These are phyloP conservation scores for Hydraecia micacea DNA, from an alignment of 2,888 invertebrate genomes.

Conservation along the genomic window DNA sequence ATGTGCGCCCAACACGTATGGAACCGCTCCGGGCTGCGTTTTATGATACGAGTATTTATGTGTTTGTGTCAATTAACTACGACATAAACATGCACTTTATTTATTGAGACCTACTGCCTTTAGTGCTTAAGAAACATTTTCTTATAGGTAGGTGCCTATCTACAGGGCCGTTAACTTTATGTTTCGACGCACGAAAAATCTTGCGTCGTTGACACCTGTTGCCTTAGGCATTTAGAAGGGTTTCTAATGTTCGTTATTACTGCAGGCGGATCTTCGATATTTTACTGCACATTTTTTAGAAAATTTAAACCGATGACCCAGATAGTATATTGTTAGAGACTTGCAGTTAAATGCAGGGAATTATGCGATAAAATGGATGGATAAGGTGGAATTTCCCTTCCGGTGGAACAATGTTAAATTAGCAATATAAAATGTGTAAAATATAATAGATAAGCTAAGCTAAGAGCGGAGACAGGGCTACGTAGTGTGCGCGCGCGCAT, in stretches of 20 bases:
- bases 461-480: slow-evolving; percentile 54
- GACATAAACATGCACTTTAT: slow-evolving; percentile 66
- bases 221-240: slow-evolving; percentile 53
- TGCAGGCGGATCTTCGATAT: slow-evolving; percentile 47
- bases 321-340: slow-evolving; percentile 16
- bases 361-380: slow-evolving; percentile 30
- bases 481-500: slow-evolving; percentile 70
- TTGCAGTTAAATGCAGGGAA: slow-evolving; percentile 20
- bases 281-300: slow-evolving; percentile 31
- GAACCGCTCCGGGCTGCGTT: slow-evolving; percentile 71
- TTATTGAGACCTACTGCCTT: slow-evolving; percentile 58
- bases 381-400: slow-evolving; percentile 16
- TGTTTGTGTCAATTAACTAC: slow-evolving; percentile 74
- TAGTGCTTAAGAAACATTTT: slow-evolving; percentile 47
- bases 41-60: slow-evolving; percentile 74
- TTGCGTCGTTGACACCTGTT: slow-evolving; percentile 60
- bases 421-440: slow-evolving; percentile 41
- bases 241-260: slow-evolving; percentile 59
- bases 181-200: slow-evolving; percentile 47
- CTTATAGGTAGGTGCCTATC: slow-evolving; percentile 19
- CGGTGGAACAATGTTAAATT: slow-evolving; percentile 34
- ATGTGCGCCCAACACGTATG: slow-evolving; percentile 70
- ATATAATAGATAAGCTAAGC: slow-evolving; percentile 47
- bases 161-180: slow-evolving; percentile 34
- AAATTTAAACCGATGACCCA: slow-evolving; percentile 25